These are phyloP conservation scores for Chelidonichthys spinosus DNA, from an alignment of 2,797 vertebrate species.

Conservation along the genomic window DNA sequence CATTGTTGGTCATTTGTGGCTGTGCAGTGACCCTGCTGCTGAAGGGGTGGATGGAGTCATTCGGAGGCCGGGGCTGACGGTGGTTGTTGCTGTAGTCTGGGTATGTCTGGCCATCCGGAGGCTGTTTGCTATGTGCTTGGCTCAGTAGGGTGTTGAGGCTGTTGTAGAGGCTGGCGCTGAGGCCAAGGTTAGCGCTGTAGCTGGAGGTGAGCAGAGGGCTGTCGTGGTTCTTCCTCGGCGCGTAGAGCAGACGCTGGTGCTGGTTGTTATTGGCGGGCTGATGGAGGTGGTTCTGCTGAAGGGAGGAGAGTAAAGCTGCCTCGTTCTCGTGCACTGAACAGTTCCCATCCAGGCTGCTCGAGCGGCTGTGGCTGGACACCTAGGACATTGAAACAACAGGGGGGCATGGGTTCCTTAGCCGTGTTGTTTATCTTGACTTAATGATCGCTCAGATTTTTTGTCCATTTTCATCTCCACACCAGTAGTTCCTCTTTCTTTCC, in stretches of 20 bases:
- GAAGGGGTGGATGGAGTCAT: constrained; percentile 52
- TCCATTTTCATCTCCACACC: not conserved
- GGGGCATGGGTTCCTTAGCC: not conserved
- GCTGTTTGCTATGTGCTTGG: constrained; percentile 71
- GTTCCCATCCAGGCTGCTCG: constrained; percentile 82
- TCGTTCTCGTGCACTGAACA: constrained; percentile 85
- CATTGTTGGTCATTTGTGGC: constrained; percentile 50
- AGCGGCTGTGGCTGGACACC: constrained; percentile 82
- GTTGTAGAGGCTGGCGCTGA: constrained; percentile 80
- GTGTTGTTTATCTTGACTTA: not conserved
- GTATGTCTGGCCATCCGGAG: constrained; percentile 48
- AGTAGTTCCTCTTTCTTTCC: not conserved
- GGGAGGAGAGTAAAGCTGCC: constrained; percentile 80
- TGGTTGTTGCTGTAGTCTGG: constrained; percentile 54
- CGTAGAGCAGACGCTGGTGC: constrained; percentile 56
- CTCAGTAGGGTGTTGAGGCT: constrained; percentile 82
- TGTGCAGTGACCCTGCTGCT: constrained; percentile 47
- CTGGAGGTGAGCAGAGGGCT: constrained; percentile 42
- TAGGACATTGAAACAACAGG: constrained; percentile 52
- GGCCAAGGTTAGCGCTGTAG: constrained; percentile 62
- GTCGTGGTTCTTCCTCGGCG: constrained; percentile 55
- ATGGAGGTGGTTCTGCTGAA: constrained; percentile 68
- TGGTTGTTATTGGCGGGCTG: constrained; percentile 67
- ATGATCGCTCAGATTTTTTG: not conserved
- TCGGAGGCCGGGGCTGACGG: constrained; percentile 32